phyloP scores from a whole-genome alignment of 1,140 invertebrate species.

The Drosophila orena region DNA sequence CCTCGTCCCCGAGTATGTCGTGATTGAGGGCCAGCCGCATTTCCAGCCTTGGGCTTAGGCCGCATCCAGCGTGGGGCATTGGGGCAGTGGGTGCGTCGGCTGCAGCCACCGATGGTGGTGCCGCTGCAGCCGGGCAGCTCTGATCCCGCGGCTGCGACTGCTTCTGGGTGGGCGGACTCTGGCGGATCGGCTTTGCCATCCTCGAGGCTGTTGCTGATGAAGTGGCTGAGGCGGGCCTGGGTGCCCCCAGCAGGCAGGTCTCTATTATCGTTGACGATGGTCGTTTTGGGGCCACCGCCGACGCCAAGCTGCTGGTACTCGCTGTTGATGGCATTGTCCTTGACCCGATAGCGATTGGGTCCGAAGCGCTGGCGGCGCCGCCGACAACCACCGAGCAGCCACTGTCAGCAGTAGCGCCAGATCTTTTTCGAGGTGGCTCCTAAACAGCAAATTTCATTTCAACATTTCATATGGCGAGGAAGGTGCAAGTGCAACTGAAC shows the following conservation, averaged over 20 bases:
- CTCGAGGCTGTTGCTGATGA: constrained; percentile 84
- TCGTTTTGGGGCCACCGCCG: constrained; percentile 46
- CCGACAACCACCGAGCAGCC: constrained; percentile 78
- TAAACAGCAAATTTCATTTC: not conserved
- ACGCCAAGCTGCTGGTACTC: constrained; percentile 73
- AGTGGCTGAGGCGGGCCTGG: constrained; percentile 70
- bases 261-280: constrained; percentile 84
- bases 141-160: constrained; percentile 9
- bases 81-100: constrained; percentile 85
- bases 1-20: constrained; percentile 85
- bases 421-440: constrained; percentile 76
- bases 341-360: constrained; percentile 72
- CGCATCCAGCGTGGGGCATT: constrained; percentile 76
- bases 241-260: constrained; percentile 80
- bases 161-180: constrained; percentile 16
- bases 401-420: constrained; percentile 84
- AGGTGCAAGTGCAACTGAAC: not conserved
- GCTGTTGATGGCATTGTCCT: constrained; percentile 59
- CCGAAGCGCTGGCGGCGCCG: constrained; percentile 71
- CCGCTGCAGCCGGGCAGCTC: constrained; percentile 62
- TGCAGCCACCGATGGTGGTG: not conserved
- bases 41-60: constrained; percentile 87
- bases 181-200: constrained; percentile 84
- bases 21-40: constrained; percentile 87
- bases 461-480: too few relatives aligned